Percentiles rank a stretch among this genome's conserved stretches.
Conservation (phyloP, 2,888 invertebrate species). For the Autographa gamma region DNA sequence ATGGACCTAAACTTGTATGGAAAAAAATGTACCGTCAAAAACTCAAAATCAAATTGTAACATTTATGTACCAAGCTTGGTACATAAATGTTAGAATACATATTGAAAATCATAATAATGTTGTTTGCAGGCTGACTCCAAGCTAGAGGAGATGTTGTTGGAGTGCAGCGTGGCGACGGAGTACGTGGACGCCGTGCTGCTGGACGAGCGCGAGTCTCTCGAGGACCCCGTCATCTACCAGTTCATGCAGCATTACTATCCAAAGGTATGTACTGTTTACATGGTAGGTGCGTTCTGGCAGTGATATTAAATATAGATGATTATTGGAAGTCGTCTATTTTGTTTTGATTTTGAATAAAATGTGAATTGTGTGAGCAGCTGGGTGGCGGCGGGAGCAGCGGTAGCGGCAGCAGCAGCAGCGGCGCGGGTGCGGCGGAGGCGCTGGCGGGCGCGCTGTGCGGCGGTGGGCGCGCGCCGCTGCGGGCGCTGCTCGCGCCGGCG, state of each 20-base stretch:
- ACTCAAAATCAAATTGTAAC: too few relatives aligned
- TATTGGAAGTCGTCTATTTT: too few relatives aligned
- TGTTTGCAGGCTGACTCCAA: constrained; percentile 92
- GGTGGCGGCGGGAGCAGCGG: constrained; percentile 63
- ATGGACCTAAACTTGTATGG: too few relatives aligned
- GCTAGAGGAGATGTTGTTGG: constrained; percentile 94
- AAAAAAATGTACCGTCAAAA: too few relatives aligned
- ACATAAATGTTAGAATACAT: too few relatives aligned
- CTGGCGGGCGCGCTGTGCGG: constrained; percentile 73
- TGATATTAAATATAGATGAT: too few relatives aligned
- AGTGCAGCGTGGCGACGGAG: constrained; percentile 95
- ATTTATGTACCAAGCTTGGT: too few relatives aligned
- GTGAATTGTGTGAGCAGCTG: constrained; percentile 22
- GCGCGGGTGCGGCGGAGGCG: constrained; percentile 70
- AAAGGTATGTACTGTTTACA: constrained; percentile 88
- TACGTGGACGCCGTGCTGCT: constrained; percentile 96
- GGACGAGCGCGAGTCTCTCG: constrained; percentile 95
- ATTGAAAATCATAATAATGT: not conserved
- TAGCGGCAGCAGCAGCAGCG: constrained; percentile 72
- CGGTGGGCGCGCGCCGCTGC: constrained; percentile 60
- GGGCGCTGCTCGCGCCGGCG: constrained; percentile 69
- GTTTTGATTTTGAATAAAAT: not conserved
- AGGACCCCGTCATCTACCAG: constrained; percentile 95
- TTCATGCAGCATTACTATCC: constrained; percentile 97
- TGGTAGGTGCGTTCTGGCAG: too few relatives aligned